phyloP scores from a whole-genome alignment of 2,888 invertebrate species.

The Drosophila pegasa region DNA sequence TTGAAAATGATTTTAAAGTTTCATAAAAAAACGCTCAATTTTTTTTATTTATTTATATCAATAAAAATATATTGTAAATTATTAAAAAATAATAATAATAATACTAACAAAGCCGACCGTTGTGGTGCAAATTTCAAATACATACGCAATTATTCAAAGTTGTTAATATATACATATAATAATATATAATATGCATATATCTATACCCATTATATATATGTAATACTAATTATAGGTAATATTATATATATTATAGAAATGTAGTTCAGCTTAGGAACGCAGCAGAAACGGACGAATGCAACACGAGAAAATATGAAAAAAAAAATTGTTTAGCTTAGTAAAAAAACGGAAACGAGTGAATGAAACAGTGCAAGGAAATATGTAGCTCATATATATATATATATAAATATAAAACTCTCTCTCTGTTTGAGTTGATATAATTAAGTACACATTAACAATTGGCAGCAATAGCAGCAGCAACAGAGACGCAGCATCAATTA shows the following conservation, averaged over 20 bases:
- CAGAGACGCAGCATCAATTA: slow-evolving; percentile 69
- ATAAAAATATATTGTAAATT: slow-evolving; percentile 26
- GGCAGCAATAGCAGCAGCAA: slow-evolving; percentile 59
- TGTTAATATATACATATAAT: slow-evolving; percentile 43
- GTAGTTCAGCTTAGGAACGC: slow-evolving; percentile 17
- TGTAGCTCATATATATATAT: slow-evolving; percentile 9
- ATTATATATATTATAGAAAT: slow-evolving; percentile 6
- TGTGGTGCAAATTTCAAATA: slow-evolving; percentile 40
- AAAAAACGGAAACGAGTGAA: slow-evolving; percentile 20
- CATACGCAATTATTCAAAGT: slow-evolving; percentile 44
- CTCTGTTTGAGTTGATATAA: neutral
- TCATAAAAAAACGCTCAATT: neutral
- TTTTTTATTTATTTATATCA: neutral
- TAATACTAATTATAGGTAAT: slow-evolving; percentile 15
- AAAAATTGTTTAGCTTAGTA: neutral
- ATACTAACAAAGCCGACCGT: slow-evolving; percentile 33
- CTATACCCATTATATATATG: slow-evolving; percentile 3
- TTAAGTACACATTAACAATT: slow-evolving; percentile 45
- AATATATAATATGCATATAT: slow-evolving; percentile 1
- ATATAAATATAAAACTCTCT: slow-evolving; percentile 2
- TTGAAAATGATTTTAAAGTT: too few species aligned
- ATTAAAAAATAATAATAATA: neutral
- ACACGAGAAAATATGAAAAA: slow-evolving; percentile 32
- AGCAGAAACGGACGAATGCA: slow-evolving; percentile 43
- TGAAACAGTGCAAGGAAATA: slow-evolving; percentile 17